Base-by-base conservation (phyloP, 2,113 vertebrate species). In the Cololabis saira region DNA sequence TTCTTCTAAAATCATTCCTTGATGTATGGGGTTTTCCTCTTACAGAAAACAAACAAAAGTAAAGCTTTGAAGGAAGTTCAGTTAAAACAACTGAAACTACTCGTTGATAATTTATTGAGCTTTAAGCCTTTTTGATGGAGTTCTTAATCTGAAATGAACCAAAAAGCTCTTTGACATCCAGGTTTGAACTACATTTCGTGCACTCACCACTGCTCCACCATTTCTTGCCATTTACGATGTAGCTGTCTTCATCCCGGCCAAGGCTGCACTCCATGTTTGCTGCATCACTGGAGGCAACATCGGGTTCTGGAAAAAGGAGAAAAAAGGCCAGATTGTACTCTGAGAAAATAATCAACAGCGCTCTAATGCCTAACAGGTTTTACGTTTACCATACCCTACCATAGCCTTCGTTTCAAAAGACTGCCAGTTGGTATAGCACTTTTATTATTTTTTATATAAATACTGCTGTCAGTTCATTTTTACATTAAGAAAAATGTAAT, bases 181-280 rank as follows among this genome's bases (percentile, higher is more conserved):
- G 65, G 7, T 52, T 12, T 21, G 19, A 15, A 12, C 48, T 11
- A 61, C 40, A 4, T 61, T 33, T 49, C n/a, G 73, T 0, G 13
- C 3, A 95, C 96, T 90, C 70, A 98, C 97, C 96, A 22, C 95
- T 96, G 89, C 92, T 95, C 97, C 97, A 98, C 96, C 97, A 99
- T 60, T 99, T 98, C 90, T 93, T 96, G 79, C 96, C 96, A 3
- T 95, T 93, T 30, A 99, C 88, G 30, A 97, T 24, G 0, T 94
- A 98, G 75, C 69, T 79, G 22, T 90, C 86, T 11, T 90, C 90
- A 0, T 96, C 94, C 61, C 64, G 87, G 15, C 71, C 63, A 43
- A 98, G 91, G 57, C 77, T 94, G 59, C 96, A 98, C 33, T 94
- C 90, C 82, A 98, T 95, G 77, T 98, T 98, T 57, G 96, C 95